phyloP scores from a whole-genome alignment of 2,113 vertebrate species.

The Jacana jacana region DNA sequence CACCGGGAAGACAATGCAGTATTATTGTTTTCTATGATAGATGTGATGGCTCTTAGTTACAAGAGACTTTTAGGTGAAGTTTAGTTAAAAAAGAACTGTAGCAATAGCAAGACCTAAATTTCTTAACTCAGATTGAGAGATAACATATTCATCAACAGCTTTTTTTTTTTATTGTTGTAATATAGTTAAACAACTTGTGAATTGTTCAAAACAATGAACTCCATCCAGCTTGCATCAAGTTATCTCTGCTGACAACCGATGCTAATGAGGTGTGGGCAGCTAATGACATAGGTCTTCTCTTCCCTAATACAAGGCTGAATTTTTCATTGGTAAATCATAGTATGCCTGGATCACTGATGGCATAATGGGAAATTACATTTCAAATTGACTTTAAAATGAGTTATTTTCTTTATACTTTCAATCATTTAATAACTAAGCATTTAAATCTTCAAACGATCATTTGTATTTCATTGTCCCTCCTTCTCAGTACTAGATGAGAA shows the following conservation, averaged over 20 bases:
- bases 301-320: background rate
- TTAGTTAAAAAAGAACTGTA: background rate
- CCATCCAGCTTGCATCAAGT: background rate
- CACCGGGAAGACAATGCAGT: background rate
- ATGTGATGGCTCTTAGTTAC: background rate
- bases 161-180: background rate
- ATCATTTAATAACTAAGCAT: constrained; percentile 13
- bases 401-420: constrained; percentile 31
- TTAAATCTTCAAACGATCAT: background rate
- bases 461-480: background rate
- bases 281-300: background rate
- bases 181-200: background rate
- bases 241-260: background rate
- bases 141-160: background rate
- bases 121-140: background rate
- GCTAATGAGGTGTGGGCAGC: background rate
- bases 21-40: background rate
- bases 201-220: background rate
- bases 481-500: background rate
- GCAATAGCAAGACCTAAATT: background rate
- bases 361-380: constrained; percentile 19
- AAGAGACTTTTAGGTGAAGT: background rate
- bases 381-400: constrained; percentile 46
- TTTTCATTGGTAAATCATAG: constrained; percentile 28
- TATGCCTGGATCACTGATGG: background rate